Conservation (phyloP, 2,888 invertebrate genomes). For the Lasioglossum morio region DNA sequence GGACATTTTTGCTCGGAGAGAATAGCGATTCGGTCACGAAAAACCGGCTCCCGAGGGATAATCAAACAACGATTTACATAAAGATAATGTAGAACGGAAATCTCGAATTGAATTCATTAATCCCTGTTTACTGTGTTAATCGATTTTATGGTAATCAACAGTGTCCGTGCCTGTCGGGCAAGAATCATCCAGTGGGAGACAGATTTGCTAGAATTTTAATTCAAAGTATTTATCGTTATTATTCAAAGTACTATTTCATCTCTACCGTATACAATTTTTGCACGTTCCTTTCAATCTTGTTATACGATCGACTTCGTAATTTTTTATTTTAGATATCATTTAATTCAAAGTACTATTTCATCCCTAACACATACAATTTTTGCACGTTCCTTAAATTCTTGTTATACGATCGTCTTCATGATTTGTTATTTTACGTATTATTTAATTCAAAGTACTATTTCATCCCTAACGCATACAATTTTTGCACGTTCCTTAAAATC, state of each 20-base stretch:
- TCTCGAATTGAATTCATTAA: slow-evolving; percentile 24
- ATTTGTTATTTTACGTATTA: too few species aligned
- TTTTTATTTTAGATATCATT: too few species aligned
- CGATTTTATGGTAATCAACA: slow-evolving; percentile 28
- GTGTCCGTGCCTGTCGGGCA: neutral
- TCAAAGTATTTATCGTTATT: neutral
- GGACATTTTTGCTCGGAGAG: neutral
- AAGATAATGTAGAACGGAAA: slow-evolving; percentile 8
- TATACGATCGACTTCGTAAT: too few species aligned
- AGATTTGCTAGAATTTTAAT: neutral
- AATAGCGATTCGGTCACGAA: neutral
- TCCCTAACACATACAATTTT: too few species aligned
- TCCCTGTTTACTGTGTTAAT: slow-evolving; percentile 30
- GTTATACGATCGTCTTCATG: too few species aligned
- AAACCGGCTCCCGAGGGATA: neutral
- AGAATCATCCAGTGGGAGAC: neutral
- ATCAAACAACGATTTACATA: neutral
- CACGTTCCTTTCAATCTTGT: too few species aligned
- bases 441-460: too few species aligned
- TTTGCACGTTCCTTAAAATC: too few species aligned
- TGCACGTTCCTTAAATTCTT: too few species aligned
- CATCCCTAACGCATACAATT: too few species aligned
- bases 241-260: neutral
- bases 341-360: too few species aligned
- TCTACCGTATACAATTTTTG: neutral